Conservation (phyloP, 2,797 vertebrate species). For the Otus scops region DNA sequence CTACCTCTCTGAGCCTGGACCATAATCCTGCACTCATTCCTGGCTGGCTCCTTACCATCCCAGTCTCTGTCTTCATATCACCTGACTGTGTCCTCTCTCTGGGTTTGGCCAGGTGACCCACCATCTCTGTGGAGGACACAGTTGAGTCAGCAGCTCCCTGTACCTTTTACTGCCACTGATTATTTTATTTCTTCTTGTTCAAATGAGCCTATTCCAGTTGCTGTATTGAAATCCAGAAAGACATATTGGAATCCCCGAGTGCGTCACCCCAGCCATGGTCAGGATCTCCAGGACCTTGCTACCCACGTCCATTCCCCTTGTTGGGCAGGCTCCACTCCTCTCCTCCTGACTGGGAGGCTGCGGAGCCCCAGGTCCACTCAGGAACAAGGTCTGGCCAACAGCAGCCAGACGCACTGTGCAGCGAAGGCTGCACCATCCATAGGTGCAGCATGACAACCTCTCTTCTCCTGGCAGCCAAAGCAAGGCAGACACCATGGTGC, state of each 20-base stretch:
- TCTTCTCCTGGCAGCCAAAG: neutral
- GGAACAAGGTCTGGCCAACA: neutral
- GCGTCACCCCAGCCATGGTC: neutral
- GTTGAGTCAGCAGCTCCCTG: neutral
- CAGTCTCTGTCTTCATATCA: neutral
- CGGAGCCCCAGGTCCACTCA: neutral
- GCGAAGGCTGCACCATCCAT: accelerated
- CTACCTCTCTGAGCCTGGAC: neutral
- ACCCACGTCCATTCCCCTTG: neutral
- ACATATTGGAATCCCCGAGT: neutral
- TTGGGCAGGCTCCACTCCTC: neutral
- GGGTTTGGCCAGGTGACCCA: neutral
- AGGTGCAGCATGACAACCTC: neutral
- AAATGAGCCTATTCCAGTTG: neutral
- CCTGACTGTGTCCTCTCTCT: accelerated
- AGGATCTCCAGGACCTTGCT: neutral
- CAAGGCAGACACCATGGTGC: neutral
- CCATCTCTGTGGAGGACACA: neutral
- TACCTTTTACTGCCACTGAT: neutral
- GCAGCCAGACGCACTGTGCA: neutral
- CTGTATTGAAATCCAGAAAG: neutral
- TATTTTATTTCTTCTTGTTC: neutral
- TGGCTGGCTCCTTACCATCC: neutral
- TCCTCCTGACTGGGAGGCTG: neutral
- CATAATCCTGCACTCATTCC: neutral